A percentile compares a stretch with the other conserved stretches of the same genome.
Conservation (phyloP, 2,113 vertebrate species). For the Pedionomus torquatus region DNA sequence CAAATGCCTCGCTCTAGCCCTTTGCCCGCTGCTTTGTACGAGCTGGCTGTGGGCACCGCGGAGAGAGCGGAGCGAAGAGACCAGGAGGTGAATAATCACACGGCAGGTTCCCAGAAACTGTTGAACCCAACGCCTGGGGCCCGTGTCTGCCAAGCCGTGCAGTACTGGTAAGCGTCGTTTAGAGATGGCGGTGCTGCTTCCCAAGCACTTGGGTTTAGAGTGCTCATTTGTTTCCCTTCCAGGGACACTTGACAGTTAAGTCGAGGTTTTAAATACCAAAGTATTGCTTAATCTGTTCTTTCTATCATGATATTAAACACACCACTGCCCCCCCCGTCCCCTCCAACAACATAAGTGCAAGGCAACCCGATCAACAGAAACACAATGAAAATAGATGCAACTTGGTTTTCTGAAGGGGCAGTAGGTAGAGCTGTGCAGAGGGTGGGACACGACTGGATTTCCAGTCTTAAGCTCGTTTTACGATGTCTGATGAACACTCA, state of each 20-base stretch:
- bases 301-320: not conserved
- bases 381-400: not conserved
- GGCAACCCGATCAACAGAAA: not conserved
- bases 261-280: not conserved
- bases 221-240: not conserved
- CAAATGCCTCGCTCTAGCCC: not conserved
- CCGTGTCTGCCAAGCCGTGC: not conserved
- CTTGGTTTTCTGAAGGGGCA: not conserved
- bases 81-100: not conserved
- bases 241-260: not conserved
- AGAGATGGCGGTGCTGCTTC: not conserved
- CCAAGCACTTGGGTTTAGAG: not conserved
- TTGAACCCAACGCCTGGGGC: not conserved
- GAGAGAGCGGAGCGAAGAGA: not conserved
- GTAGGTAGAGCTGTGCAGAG: not conserved
- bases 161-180: accelerated
- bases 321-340: not conserved
- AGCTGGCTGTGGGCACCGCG: not conserved
- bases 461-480: not conserved
- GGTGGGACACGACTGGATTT: not conserved
- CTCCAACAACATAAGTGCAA: not conserved
- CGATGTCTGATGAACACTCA: not conserved
- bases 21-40: not conserved
- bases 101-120: not conserved
- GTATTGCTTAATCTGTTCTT: not conserved